Percentiles rank a stretch among this genome's conserved stretches.
These are phyloP conservation scores for Nesoenas mayeri DNA, from an alignment of 2,113 vertebrate species.

Conservation along the genomic window DNA sequence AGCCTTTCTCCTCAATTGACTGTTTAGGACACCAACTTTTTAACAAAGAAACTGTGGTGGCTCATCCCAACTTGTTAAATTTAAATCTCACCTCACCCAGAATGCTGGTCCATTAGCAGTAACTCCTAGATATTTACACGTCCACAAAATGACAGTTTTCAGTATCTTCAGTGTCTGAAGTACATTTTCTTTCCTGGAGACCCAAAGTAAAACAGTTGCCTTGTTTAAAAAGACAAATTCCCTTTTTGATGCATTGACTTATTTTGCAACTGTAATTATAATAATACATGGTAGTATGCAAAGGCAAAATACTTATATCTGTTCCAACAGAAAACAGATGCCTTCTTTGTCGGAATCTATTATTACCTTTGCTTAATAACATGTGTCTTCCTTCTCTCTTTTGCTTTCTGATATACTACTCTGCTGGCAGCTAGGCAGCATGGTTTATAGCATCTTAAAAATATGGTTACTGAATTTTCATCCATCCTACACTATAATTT, in stretches of 20 bases:
- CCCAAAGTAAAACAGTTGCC: not conserved
- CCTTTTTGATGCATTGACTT: not conserved
- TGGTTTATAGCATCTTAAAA: not conserved
- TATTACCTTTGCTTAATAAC: conserved; percentile 4
- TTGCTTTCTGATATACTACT: not conserved
- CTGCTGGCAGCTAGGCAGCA: not conserved
- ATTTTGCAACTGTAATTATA: not conserved
- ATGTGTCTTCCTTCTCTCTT: not conserved
- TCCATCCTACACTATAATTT: not conserved
- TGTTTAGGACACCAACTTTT: not conserved
- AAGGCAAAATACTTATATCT: not conserved
- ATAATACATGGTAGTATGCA: not conserved
- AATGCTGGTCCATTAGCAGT: not conserved
- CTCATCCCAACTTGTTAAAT: not conserved
- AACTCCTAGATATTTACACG: not conserved
- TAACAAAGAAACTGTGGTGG: not conserved
- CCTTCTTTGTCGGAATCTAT: not conserved
- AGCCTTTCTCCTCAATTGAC: not conserved
- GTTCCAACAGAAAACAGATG: not conserved
- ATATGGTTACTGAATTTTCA: not conserved
- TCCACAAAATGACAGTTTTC: not conserved
- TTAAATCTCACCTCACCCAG: not conserved
- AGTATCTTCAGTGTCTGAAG: not conserved
- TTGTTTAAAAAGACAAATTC: not conserved
- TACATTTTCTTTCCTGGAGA: not conserved